Percentiles rank a stretch among this genome's conserved stretches.
Evolutionary conservation across 1,140 invertebrate species (phyloP).

Genomic region (Thaumatotibia leucotreta): DNA sequence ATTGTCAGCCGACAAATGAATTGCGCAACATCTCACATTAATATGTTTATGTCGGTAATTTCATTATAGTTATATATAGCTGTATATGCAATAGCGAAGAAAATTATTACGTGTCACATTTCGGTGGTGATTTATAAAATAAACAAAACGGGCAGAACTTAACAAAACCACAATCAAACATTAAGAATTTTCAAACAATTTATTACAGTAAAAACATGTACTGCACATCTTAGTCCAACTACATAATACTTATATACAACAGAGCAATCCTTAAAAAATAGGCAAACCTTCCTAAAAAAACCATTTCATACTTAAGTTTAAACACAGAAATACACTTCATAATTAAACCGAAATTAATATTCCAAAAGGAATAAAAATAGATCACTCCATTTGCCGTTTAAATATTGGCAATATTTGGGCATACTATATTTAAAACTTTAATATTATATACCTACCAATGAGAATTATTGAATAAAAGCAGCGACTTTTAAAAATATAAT

Average conservation of each 20-base stretch:
- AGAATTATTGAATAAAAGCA: too few species aligned
- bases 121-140: neutral
- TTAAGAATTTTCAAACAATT: constrained; percentile 45
- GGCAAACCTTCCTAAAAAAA: neutral
- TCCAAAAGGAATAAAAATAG: too few species aligned
- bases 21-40: too few species aligned
- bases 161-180: constrained; percentile 46
- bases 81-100: too few species aligned
- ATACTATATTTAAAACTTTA: neutral
- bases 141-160: constrained; percentile 18
- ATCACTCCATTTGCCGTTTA: neutral
- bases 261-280: constrained; percentile 17
- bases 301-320: neutral
- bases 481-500: too few species aligned
- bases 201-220: constrained; percentile 49
- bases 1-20: too few species aligned
- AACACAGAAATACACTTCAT: too few species aligned
- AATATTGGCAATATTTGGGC: neutral
- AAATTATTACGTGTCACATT: too few species aligned
- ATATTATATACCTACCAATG: too few species aligned
- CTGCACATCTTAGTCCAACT: constrained; percentile 27
- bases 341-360: too few species aligned
- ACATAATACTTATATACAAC: constrained; percentile 20
- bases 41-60: too few species aligned
- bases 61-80: too few species aligned